phyloP scores from a whole-genome alignment of 2,113 vertebrate species.

The Hemichromis elongatus region DNA sequence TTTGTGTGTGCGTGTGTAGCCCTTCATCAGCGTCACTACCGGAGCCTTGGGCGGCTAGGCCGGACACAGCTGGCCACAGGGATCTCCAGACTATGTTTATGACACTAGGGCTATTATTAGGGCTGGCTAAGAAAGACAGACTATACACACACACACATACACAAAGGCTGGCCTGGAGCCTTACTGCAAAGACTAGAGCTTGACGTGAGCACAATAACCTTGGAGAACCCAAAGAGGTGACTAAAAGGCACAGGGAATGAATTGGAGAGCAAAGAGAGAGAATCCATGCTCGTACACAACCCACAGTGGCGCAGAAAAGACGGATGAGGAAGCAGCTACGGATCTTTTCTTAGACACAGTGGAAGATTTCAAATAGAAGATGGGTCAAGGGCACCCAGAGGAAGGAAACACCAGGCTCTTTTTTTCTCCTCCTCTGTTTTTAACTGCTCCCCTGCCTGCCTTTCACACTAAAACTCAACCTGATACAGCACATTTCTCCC shows the following conservation, averaged over 20 bases:
- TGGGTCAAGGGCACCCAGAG: conserved; percentile 23
- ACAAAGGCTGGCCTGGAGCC: conserved; percentile 32
- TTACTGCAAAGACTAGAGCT: conserved; percentile 28
- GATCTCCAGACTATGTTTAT: conserved; percentile 72
- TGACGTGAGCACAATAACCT: conserved; percentile 52
- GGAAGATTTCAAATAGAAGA: conserved; percentile 9
- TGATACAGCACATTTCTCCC: background rate
- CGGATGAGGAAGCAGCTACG: background rate
- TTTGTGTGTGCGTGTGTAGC: background rate
- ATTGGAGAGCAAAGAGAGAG: background rate
- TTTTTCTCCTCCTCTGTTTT: background rate
- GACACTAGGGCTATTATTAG: conserved; percentile 68
- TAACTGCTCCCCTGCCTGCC: background rate
- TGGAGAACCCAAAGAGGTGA: conserved; percentile 37
- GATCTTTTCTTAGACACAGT: conserved; percentile 15
- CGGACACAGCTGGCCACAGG: conserved; percentile 67
- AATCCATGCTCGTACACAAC: background rate
- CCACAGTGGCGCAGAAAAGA: background rate
- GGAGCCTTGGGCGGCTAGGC: conserved; percentile 63
- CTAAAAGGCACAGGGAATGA: conserved; percentile 4
- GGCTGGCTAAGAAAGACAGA: conserved; percentile 49
- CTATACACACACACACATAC: background rate
- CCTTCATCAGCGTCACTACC: conserved; percentile 65
- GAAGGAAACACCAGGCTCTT: background rate
- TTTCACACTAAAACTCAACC: background rate